Conservation (phyloP, 2,888 invertebrate species). For the Eilema caniola region DNA sequence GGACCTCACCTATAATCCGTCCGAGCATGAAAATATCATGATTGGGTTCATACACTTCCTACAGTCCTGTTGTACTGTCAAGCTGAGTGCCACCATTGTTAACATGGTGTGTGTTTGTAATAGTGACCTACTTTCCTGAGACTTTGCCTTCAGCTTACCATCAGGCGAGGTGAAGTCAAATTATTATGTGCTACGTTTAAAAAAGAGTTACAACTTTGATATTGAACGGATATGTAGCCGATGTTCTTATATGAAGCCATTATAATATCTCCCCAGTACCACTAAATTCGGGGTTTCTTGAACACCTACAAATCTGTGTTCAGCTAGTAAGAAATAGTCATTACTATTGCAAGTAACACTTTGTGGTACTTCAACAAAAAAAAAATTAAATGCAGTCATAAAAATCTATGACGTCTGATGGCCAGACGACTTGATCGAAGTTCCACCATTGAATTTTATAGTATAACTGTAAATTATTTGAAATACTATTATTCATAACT, state of each 20-base stretch:
- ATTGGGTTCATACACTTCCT: no score
- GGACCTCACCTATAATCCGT: no score
- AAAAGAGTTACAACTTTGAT: no score
- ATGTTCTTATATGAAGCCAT: not conserved
- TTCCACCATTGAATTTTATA: constrained; percentile 21
- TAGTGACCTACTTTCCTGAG: no score
- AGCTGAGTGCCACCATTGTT: no score
- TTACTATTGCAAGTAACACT: constrained; percentile 1
- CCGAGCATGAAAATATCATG: no score
- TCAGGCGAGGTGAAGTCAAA: no score
- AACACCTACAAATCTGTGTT: not conserved
- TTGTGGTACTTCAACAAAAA: constrained; percentile 12
- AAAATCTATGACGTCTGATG: constrained; percentile 11
- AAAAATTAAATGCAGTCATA: constrained; percentile 16
- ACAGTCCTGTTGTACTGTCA: no score
- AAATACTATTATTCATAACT: not conserved
- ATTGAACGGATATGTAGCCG: no score
- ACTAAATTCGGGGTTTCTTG: not conserved
- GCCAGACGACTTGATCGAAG: not conserved
- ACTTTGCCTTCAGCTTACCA: no score
- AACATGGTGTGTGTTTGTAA: no score
- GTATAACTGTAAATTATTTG: constrained; percentile 18
- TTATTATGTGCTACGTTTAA: no score
- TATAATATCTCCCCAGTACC: not conserved
- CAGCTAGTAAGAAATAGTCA: not conserved